These are phyloP conservation scores for Atherix ibis DNA, from an alignment of 2,888 invertebrate genomes.

Conservation along the genomic window DNA sequence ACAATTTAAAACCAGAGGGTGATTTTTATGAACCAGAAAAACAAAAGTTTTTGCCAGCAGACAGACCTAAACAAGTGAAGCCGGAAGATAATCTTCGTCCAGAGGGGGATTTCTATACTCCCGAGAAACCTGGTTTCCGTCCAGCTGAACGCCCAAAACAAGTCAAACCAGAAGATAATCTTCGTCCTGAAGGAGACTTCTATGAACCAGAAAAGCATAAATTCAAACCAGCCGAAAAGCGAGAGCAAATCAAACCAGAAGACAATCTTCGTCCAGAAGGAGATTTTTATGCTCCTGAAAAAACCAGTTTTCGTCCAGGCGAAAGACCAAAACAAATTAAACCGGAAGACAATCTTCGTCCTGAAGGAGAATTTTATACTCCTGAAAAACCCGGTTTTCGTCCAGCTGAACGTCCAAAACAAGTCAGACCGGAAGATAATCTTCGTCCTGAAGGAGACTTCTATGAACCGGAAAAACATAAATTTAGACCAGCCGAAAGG, in stretches of 20 bases:
- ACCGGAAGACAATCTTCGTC: conserved; percentile 43
- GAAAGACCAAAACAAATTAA: conserved; percentile 41
- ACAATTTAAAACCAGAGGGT: conserved; percentile 34
- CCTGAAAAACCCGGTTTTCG: conserved; percentile 26
- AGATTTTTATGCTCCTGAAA: conserved; percentile 38
- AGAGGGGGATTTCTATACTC: conserved; percentile 31
- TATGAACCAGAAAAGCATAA: conserved; percentile 22
- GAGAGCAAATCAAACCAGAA: conserved; percentile 26
- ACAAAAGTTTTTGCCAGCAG: conserved; percentile 32
- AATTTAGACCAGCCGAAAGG: conserved; percentile 34
- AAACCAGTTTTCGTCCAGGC: conserved; percentile 36
- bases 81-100: conserved; percentile 28
- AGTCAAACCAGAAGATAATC: conserved; percentile 10
- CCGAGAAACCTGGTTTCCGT: conserved; percentile 26
- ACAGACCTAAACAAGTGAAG: conserved; percentile 28
- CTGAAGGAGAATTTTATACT: conserved; percentile 39
- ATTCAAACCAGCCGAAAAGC: conserved; percentile 33
- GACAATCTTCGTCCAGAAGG: conserved; percentile 38
- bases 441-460: conserved; percentile 34
- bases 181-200: conserved; percentile 38
- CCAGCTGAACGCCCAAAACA: conserved; percentile 37
- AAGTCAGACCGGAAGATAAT: conserved; percentile 29
- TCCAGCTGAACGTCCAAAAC: conserved; percentile 33
- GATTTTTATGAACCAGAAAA: conserved; percentile 36
- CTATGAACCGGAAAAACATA: conserved; percentile 21